Base-by-base conservation (phyloP, 2,113 vertebrate species). In the Hystrix cristata region DNA sequence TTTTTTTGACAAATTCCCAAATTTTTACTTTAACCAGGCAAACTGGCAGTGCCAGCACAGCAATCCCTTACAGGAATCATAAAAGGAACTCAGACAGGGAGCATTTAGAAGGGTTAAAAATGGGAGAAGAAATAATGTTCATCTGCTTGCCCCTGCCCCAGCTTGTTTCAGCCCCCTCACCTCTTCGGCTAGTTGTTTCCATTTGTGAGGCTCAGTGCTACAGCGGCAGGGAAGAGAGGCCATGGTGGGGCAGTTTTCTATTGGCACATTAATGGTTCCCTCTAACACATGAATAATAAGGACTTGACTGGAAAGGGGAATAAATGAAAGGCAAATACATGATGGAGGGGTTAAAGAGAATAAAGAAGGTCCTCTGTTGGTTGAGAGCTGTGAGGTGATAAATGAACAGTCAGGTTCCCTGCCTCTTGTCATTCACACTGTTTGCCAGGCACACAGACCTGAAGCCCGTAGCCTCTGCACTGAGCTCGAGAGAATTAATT, bases 391-490 rank as follows among this genome's bases (percentile, higher is more conserved):
- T 76, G 89, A 97, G 89, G 91, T 91, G 83, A 91, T 87, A 97
- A 97, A 92, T 90, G 96, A 96, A 94, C 91, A 96, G 79, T 95
- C 82, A 96, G 95, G 64, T 89, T 76, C 95, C 93, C 87, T 97
- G 94, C 91, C 93, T 97, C 69, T 96, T 95, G 95, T 93, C 96
- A 94, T 95, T 97, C 69, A 38, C 92, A 80, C 95, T 82, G 27
- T 95, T 96, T 96, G 86, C 91, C 95, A 97, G 95, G 94, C 96
- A 94, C 95, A 96, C 46, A 74, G 93, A 96, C 96, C 91, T 93
- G 91, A 87, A 94, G 91, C 74, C 78, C 6, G 21, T 25, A 91
- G 87, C 19, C 29, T 97, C 93, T 90, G 79, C 83, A 84, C 94
- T n/a, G 53, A 94, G 86, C 86, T 86, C 51, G 57, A 95, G 79